Conservation (phyloP, 2,113 vertebrate species). For the Oreochromis aureus region DNA sequence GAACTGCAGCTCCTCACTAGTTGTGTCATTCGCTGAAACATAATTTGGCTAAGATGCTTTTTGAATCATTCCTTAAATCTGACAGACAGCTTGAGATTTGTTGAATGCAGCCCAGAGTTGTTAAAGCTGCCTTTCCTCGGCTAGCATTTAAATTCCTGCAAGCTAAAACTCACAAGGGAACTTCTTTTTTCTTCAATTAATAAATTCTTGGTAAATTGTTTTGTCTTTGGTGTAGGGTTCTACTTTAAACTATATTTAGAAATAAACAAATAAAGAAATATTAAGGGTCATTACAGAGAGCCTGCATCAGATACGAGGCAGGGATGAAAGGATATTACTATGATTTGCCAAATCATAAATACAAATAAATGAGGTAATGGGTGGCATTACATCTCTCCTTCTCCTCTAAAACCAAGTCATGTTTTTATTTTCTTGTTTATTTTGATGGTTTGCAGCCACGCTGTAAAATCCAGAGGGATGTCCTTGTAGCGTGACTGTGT, state of each 20-base stretch:
- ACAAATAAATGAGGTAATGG: not conserved
- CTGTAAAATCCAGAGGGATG: constrained; percentile 22
- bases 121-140: not conserved
- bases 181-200: not conserved
- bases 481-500: constrained; percentile 12
- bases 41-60: not conserved
- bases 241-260: not conserved
- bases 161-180: not conserved
- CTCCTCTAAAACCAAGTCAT: not conserved
- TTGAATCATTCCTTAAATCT: not conserved
- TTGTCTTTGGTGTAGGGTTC: not conserved
- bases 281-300: constrained; percentile 1
- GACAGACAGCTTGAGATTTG: not conserved
- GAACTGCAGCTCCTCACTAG: not conserved
- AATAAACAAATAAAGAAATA: constrained; percentile 6
- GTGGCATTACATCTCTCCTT: not conserved
- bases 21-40: not conserved
- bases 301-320: not conserved
- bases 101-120: not conserved
- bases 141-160: not conserved
- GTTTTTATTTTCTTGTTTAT: constrained; percentile 22
- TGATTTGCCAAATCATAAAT: not conserved
- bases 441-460: not conserved
- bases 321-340: not conserved
- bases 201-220: not conserved